phyloP scores from a whole-genome alignment of 2,888 invertebrate genomes.

The Pseudanteris insignis region DNA sequence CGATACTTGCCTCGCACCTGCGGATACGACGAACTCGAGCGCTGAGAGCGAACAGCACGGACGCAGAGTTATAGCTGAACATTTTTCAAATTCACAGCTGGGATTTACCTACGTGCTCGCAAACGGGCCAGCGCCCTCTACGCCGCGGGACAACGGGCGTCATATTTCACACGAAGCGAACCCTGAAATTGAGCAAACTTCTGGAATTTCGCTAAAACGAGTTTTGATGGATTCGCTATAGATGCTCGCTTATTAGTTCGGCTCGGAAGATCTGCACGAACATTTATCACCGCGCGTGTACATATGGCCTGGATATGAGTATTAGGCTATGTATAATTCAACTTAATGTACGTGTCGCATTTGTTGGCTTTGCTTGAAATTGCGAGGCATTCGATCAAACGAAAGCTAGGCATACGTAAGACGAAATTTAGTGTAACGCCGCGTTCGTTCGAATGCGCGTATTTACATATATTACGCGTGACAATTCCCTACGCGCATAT shows the following conservation, averaged over 20 bases:
- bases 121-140: slow-evolving; percentile 14
- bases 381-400: slow-evolving; percentile 1
- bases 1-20: slow-evolving; percentile 42
- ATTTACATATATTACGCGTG: too few species aligned
- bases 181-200: slow-evolving; percentile 45
- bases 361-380: slow-evolving; percentile 6
- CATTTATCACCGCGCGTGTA: slow-evolving; percentile 26
- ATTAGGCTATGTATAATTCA: slow-evolving; percentile 18
- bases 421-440: too few species aligned
- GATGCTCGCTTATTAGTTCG: slow-evolving; percentile 34
- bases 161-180: slow-evolving; percentile 44
- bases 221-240: slow-evolving; percentile 41
- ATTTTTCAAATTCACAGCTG: slow-evolving; percentile 55
- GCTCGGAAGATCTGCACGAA: slow-evolving; percentile 24
- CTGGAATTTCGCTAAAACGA: slow-evolving; percentile 41
- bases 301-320: slow-evolving; percentile 13
- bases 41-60: slow-evolving; percentile 21
- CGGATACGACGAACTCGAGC: slow-evolving; percentile 25
- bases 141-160: slow-evolving; percentile 1
- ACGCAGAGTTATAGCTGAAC: slow-evolving; percentile 49
- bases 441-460: too few species aligned
- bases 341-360: slow-evolving; percentile 18
- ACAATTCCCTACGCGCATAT: too few species aligned
- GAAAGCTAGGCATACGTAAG: too few species aligned
- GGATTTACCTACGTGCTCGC: slow-evolving; percentile 52